Evolutionary conservation across 1,140 invertebrate species (phyloP), one percentile per base, ranked within the genome.

Genomic region (Ceratina australensis): DNA sequence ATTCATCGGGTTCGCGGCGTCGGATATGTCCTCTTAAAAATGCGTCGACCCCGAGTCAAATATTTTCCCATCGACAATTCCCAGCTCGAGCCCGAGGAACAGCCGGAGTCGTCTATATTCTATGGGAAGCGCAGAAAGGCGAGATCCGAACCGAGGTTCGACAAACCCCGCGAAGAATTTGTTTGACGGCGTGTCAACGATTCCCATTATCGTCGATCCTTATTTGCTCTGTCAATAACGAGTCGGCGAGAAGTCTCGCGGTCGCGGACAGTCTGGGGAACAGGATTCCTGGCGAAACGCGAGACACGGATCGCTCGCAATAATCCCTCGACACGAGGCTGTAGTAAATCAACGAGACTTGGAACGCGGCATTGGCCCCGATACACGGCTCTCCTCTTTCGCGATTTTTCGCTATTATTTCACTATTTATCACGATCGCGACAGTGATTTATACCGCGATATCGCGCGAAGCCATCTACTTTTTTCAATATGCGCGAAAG

Each of bases 151-250:
- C 15, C 47, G 22, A 22, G 20, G 3, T 52, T n/a, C 65, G 20
- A 22, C 56, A 18, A 71, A 59, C 68, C 68, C 59, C 68, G 20
- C 33, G 33, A 28, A 47, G 75, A 66, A 76, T 78, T 63, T 83
- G 72, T 76, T 76, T 80, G 72, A 26, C 52, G 47, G 63, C 57
- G 78, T 77, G 73, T 84, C 81, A 80, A 84, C 65, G 78, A 74
- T 80, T 75, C 72, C 81, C 69, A 80, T 84, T 83, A 84, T 80
- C 47, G 73, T 76, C 64, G 56, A 72, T 83, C 73, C 82, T 81
- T 81, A 72, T 83, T 84, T 84, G 65, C 78, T 68, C 65, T 65
- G 78, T 78, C 67, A 72, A 68, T 82, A 81, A 65, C 26, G 33
- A 63, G 49, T 13, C 57, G 33, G 24, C 73, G 63, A 33, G 24